Evolutionary conservation across 2,797 vertebrate genomes (phyloP).

Genomic region (Intellagama lesueurii): DNA sequence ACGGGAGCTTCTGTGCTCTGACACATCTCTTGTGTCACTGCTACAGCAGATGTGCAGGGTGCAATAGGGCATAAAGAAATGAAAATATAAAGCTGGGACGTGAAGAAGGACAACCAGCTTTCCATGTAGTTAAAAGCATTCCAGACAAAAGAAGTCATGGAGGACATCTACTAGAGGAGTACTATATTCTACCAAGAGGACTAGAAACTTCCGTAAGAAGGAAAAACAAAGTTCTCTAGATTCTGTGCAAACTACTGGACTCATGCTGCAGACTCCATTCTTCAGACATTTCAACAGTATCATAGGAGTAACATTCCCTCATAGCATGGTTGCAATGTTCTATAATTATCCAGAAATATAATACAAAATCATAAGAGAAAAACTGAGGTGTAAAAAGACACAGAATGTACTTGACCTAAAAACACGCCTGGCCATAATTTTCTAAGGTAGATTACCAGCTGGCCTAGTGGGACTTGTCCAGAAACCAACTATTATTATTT

Average conservation of each 20-base stretch:
- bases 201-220: not conserved
- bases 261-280: not conserved
- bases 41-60: not conserved
- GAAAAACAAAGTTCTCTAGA: not conserved
- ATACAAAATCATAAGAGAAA: not conserved
- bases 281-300: not conserved
- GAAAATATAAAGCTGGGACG: not conserved
- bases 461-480: not conserved
- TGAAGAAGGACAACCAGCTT: not conserved
- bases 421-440: not conserved
- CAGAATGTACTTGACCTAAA: not conserved
- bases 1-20: not conserved
- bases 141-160: not conserved
- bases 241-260: not conserved
- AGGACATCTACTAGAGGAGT: not conserved
- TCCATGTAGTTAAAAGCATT: not conserved
- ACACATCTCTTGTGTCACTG: not conserved
- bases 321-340: not conserved
- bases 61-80: not conserved
- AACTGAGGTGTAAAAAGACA: too few species aligned
- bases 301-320: too few species aligned
- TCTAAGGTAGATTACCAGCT: rapidly evolving
- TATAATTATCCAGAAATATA: not conserved
- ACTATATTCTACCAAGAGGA: not conserved
- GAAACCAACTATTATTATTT: not conserved